phyloP scores from a whole-genome alignment of 2,797 vertebrate genomes.

The Myotis vivesi region DNA sequence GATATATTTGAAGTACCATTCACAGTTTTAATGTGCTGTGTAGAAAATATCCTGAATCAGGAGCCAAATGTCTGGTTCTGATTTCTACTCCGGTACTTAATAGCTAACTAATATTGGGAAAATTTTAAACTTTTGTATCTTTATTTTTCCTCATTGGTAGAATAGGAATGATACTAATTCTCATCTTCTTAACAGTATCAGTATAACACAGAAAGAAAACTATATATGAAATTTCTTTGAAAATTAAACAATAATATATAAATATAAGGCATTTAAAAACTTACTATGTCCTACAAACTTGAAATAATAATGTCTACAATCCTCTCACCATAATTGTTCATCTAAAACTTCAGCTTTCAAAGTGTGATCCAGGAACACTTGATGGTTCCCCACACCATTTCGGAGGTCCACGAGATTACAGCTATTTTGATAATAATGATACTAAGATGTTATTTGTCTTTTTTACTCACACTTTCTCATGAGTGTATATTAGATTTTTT shows the following conservation, averaged over 20 bases:
- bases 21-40: not conserved
- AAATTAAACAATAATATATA: not conserved
- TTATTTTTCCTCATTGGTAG: not conserved
- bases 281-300: not conserved
- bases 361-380: not conserved
- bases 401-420: not conserved
- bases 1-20: not conserved
- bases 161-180: not conserved
- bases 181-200: not conserved
- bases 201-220: not conserved
- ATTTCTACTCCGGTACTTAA: not conserved
- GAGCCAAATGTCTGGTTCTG: not conserved
- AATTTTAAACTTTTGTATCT: not conserved
- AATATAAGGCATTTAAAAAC: not conserved
- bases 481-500: not conserved
- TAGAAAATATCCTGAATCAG: not conserved
- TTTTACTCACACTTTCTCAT: not conserved
- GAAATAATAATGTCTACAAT: not conserved
- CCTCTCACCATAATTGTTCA: not conserved
- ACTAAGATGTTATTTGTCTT: not conserved
- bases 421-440: not conserved
- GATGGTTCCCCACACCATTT: not conserved
- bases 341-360: not conserved
- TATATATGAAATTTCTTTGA: not conserved
- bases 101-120: not conserved